These are phyloP conservation scores for Lampris incognitus DNA, from an alignment of 2,113 vertebrate genomes.

Conservation along the genomic window DNA sequence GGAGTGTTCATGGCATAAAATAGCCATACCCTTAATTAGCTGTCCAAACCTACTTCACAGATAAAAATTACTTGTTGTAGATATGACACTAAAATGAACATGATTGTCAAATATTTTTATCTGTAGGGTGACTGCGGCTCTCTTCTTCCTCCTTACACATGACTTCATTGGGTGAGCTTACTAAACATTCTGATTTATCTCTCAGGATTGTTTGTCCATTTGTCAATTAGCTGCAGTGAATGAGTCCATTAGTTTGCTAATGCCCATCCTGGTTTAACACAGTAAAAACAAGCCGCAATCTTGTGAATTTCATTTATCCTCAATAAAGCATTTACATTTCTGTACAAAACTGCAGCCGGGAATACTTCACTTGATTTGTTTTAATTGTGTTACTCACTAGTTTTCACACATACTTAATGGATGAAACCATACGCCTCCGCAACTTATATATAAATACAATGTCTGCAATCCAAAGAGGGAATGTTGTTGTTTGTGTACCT, in stretches of 20 bases:
- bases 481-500: constrained; percentile 33
- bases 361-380: constrained; percentile 9
- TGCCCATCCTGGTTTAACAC: not conserved
- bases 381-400: constrained; percentile 20
- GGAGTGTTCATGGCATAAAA: no score
- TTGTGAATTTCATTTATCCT: not conserved
- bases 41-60: no score
- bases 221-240: not conserved
- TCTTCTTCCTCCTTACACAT: no score
- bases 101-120: no score
- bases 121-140: no score
- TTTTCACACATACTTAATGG: constrained; percentile 28
- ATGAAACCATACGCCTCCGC: not conserved
- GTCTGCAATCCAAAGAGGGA: not conserved
- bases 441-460: constrained; percentile 32
- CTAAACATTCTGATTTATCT: no score
- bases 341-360: not conserved
- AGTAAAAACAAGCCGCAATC: not conserved
- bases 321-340: not conserved
- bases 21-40: no score
- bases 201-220: no score
- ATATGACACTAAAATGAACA: no score
- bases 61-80: no score
- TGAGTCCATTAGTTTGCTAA: not conserved
- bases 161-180: no score